phyloP scores from a whole-genome alignment of 2,113 vertebrate genomes.

The Prinia subflava region DNA sequence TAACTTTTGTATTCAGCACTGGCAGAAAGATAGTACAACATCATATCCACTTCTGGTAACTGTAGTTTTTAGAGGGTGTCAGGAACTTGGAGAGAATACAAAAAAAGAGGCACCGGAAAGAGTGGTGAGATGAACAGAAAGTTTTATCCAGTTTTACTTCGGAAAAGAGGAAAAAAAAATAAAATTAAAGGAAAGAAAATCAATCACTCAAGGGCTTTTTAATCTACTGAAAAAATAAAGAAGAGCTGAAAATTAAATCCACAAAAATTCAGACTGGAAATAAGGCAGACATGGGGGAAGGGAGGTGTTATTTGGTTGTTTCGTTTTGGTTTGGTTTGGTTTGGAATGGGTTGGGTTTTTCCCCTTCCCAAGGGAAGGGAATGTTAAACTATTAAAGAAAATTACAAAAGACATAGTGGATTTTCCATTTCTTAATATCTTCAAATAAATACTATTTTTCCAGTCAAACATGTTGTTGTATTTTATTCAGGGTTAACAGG shows the following conservation, averaged over 20 bases:
- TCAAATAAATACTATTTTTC: constrained; percentile 10
- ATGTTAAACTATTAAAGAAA: background rate
- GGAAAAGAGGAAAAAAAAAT: background rate
- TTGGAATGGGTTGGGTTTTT: background rate
- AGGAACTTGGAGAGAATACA: background rate
- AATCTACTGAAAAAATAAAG: background rate
- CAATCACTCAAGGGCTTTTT: background rate
- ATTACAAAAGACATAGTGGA: background rate
- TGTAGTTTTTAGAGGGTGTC: background rate
- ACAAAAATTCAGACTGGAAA: background rate
- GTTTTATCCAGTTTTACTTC: background rate
- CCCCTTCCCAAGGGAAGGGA: background rate
- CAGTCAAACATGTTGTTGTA: background rate
- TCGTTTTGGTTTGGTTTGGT: background rate
- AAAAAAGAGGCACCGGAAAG: background rate
- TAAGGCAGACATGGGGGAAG: background rate
- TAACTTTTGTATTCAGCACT: constrained; percentile 1
- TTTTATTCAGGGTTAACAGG: background rate
- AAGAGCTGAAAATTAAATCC: background rate
- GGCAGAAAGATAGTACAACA: background rate
- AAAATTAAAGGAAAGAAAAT: background rate
- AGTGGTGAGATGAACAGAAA: background rate
- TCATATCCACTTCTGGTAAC: background rate
- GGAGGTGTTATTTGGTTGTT: background rate
- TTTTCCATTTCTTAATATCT: background rate